Base-by-base conservation (phyloP, 2,888 invertebrate species). In the Heliconius aoede region DNA sequence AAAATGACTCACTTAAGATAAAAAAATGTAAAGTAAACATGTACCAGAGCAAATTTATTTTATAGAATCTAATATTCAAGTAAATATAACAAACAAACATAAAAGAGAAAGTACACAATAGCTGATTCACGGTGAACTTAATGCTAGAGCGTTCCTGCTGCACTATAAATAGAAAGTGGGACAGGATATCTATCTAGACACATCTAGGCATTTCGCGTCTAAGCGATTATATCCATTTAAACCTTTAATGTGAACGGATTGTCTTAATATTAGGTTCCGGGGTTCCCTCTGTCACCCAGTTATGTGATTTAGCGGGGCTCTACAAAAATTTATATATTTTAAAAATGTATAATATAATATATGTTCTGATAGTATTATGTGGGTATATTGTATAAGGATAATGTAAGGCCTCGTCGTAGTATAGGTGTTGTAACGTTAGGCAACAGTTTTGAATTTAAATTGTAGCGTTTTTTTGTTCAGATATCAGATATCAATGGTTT, bases 141-240 rank as follows among this genome's bases (percentile, higher is more conserved):
- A 76, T 76, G 77, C 61, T 62, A 32, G 28, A 72, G 58, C 76
- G 80, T 79, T 83, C 83, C 82, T 78, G 76, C 60, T 73, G n/a
- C 72, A 79, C 86, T 89, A 88, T 86, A 86, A 84, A 88, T 89
- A 90, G 88, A 88, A 89, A 87, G 85, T 90, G 80, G 90, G 90
- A 89, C 89, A 90, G 89, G 90, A 90, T 90, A 86, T 84, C 36
- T 65, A 76, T 65, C 72, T 65, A 77, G 69, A 62, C 68, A 76
- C 77, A 80, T 71, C 73, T 77, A 78, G 76, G 81, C 26, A 77
- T 62, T 61, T 73, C 64, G 69, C 77, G 75, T 72, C 26, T 13
- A 8, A 28, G 36, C 24, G 8, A 24, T 72, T 51, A 69, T 36
- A 36, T 21, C 46, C 1, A 46, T 46, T 46, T 46, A 18, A 46